Evolutionary conservation across 2,797 vertebrate genomes (phyloP).

Genomic region (Heterohyrax brucei): DNA sequence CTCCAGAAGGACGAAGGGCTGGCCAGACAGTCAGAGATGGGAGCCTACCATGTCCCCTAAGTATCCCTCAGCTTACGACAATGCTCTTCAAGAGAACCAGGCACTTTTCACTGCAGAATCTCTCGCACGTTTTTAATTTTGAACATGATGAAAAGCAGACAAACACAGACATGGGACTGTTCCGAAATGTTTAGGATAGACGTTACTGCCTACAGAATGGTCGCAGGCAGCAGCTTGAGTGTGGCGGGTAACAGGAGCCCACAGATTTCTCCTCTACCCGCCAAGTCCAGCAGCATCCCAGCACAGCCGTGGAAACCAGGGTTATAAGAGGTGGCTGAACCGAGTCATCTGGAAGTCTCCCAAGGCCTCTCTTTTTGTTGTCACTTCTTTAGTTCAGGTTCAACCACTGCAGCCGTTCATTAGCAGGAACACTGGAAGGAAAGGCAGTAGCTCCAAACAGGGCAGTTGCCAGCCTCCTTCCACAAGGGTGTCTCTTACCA

Average conservation of each 20-base stretch:
- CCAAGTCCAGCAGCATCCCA: not conserved
- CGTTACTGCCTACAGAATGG: not conserved
- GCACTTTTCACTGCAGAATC: no score
- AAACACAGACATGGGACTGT: not conserved
- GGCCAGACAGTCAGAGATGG: no score
- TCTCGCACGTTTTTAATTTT: not conserved
- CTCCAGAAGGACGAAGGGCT: not conserved
- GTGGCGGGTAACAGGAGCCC: not conserved
- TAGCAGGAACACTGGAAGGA: not conserved
- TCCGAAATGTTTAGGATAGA: not conserved
- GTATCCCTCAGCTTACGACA: accelerated
- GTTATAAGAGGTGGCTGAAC: not conserved
- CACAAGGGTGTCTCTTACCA: not conserved
- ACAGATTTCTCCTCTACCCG: no score
- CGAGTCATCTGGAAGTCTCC: accelerated
- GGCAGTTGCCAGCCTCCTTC: not conserved
- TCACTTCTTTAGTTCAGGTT: not conserved
- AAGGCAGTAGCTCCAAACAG: not conserved
- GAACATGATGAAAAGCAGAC: not conserved
- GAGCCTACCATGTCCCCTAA: accelerated
- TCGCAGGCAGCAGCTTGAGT: not conserved
- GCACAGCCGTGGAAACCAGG: not conserved
- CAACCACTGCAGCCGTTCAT: accelerated
- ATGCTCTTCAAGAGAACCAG: not conserved
- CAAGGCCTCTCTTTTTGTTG: accelerated